Evolutionary conservation across 2,888 invertebrate genomes (phyloP), one percentile per base, ranked within the genome.

Genomic region (Portevinia maculata): DNA sequence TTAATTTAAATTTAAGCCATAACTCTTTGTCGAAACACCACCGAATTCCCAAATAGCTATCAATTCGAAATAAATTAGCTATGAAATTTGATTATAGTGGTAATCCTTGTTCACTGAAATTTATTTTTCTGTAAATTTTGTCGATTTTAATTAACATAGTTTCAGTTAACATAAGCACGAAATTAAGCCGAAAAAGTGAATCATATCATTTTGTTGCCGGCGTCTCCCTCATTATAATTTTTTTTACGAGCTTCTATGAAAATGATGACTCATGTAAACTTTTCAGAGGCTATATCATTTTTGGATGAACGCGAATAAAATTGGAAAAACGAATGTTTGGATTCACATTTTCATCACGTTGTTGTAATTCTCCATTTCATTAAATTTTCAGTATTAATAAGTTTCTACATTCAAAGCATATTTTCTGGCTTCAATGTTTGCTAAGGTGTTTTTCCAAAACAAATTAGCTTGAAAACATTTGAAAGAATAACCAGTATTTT

Each of bases 1-100:
- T n/a, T n/a, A n/a, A n/a, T n/a, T n/a, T n/a, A 32, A 34, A 32
- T n/a, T 8, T n/a, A 21, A 19, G 5, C 41, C 13, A 41, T 8
- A 3, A 9, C 9, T 9, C 9, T 11, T 37, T 1, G 37, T 3
- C 21, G 13, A 48, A 21, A 32, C 21, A 46, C 46, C 19, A 24
- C 8, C 15, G 11, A 19, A 41, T 30, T 19, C 39, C 17, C 52
- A 30, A 52, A 60, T 53, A 53, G 13, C n/a, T 60, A 39, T 32
- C 41, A 41, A 52, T 44, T 19, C n/a, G 39, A 6, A 52, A 48
- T 52, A 60, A 60, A 53, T 71, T 60, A 24, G 52, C n/a, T n/a
- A 37, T 71, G 52, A 71, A 60, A 60, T 44, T 30, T 53, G 53
- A 62, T 71, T 71, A 53, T 50, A 21, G 32, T 9, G 32, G 17